Evolutionary conservation across 2,797 vertebrate genomes (phyloP).

Genomic region (Tympanoctomys barrerae): DNA sequence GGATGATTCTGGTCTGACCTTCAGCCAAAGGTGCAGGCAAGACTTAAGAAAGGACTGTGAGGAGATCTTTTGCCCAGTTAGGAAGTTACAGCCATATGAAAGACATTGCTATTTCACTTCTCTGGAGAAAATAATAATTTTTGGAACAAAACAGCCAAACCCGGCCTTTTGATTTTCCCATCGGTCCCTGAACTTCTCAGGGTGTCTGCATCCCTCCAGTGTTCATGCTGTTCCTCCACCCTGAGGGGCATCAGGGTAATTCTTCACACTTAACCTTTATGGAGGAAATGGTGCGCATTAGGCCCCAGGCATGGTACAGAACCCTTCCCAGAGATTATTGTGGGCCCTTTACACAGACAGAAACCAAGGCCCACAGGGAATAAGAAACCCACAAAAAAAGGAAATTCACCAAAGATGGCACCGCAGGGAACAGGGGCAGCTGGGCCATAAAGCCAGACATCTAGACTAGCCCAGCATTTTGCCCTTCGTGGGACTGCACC

Average conservation of each 20-base stretch:
- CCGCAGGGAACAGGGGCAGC: background rate
- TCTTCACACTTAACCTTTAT: background rate
- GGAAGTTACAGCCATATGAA: background rate
- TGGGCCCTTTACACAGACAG: conserved; percentile 17
- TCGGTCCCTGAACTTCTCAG: background rate
- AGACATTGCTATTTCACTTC: background rate
- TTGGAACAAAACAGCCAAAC: conserved; percentile 3
- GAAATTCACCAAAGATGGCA: background rate
- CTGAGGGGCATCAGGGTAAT: background rate
- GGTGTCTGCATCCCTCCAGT: background rate
- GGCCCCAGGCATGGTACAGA: background rate
- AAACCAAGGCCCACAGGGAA: conserved; percentile 15
- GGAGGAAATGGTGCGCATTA: background rate
- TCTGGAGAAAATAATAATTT: conserved; percentile 14
- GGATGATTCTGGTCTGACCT: background rate
- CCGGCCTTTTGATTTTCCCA: background rate
- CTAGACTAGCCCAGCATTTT: background rate
- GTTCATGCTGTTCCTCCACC: background rate
- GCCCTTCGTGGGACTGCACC: background rate
- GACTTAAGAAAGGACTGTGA: background rate
- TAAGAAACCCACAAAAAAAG: background rate
- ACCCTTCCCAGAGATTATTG: background rate
- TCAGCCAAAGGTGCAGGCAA: background rate
- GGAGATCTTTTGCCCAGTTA: background rate
- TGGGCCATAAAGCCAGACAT: background rate